phyloP scores from a whole-genome alignment of 2,113 vertebrate genomes.

The Colius striatus region DNA sequence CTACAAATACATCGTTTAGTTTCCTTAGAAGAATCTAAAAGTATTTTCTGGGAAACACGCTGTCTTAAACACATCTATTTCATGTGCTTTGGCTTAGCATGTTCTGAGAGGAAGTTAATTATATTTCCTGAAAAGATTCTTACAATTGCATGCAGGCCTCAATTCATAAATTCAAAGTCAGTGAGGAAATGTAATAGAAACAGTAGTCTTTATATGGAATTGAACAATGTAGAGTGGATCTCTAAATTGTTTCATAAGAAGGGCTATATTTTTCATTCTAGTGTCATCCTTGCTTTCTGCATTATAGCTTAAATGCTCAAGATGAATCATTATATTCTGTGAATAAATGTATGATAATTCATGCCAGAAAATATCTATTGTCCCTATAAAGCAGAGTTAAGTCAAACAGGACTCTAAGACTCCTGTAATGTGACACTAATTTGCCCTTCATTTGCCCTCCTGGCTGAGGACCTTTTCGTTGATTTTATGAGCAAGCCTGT shows the following conservation, averaged over 20 bases:
- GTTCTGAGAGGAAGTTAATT: neutral
- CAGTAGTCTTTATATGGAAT: neutral
- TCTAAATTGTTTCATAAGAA: neutral
- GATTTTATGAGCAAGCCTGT: neutral
- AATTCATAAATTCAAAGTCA: slow-evolving; percentile 9
- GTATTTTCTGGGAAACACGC: neutral
- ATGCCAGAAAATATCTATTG: neutral
- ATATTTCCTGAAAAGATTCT: neutral
- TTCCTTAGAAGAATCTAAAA: neutral
- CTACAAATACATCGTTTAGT: neutral
- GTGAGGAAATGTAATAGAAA: neutral
- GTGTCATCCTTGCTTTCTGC: neutral
- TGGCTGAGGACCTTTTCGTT: neutral
- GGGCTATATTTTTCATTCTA: neutral
- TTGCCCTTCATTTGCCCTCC: neutral
- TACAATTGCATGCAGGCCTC: neutral
- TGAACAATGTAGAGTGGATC: neutral
- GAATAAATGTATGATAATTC: neutral
- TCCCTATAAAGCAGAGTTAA: neutral
- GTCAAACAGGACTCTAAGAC: neutral
- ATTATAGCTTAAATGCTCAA: neutral
- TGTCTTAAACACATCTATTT: neutral
- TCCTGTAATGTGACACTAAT: neutral
- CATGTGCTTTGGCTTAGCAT: neutral
- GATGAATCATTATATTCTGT: neutral